Evolutionary conservation across 2,113 vertebrate genomes (phyloP).

Genomic region (Speoplatyrhinus poulsoni): DNA sequence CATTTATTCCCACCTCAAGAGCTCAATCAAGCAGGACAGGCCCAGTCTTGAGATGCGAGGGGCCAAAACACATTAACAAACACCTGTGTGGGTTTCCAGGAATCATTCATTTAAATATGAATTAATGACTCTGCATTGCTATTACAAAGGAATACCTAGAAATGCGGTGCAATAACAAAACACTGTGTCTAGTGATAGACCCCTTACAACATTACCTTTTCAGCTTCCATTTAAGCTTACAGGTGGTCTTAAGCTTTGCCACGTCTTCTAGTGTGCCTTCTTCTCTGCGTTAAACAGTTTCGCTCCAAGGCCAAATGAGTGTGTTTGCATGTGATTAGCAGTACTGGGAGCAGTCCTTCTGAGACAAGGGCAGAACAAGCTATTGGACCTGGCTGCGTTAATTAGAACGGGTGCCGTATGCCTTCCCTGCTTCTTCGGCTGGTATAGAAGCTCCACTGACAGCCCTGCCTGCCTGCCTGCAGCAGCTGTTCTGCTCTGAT

Average conservation of each 20-base stretch:
- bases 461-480: slow-evolving; percentile 42
- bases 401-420: slow-evolving; percentile 59
- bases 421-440: slow-evolving; percentile 48
- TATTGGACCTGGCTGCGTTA: slow-evolving; percentile 57
- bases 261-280: slow-evolving; percentile 28
- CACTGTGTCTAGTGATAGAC: too few species aligned
- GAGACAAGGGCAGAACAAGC: slow-evolving; percentile 52
- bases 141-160: too few species aligned
- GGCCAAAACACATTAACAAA: too few species aligned
- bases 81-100: too few species aligned
- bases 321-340: slow-evolving; percentile 63
- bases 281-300: slow-evolving; percentile 44
- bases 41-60: too few species aligned
- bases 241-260: slow-evolving; percentile 51
- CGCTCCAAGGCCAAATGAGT: slow-evolving; percentile 47
- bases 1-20: too few species aligned
- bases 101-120: too few species aligned
- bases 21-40: too few species aligned
- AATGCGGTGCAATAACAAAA: too few species aligned
- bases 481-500: slow-evolving; percentile 71
- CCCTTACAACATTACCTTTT: neutral
- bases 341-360: slow-evolving; percentile 48
- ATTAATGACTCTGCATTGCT: too few species aligned
- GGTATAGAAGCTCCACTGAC: slow-evolving; percentile 48
- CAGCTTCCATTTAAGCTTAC: slow-evolving; percentile 13